Conservation (phyloP, 1,140 invertebrate genomes). For the Drosophila ananassae region DNA sequence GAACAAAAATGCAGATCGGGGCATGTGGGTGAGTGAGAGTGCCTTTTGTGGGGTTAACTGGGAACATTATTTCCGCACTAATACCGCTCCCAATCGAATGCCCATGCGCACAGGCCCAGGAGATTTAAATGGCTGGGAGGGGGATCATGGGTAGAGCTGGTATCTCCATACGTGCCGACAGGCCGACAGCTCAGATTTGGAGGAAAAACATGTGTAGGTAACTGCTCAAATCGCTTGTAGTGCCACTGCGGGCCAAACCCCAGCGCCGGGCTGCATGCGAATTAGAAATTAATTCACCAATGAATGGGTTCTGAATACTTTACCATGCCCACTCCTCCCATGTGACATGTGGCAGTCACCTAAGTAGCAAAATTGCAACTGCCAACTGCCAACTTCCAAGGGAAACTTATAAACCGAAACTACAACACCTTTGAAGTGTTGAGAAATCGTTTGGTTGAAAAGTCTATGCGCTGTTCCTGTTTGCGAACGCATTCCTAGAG, state of each 20-base stretch:
- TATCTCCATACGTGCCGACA: constrained; percentile 62
- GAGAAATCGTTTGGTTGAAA: constrained; percentile 13
- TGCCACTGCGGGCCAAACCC: constrained; percentile 31
- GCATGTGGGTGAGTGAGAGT: constrained; percentile 10
- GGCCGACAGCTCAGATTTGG: constrained; percentile 73
- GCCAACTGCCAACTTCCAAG: constrained; percentile 21
- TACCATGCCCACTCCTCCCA: background rate
- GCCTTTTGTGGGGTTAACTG: constrained; percentile 1
- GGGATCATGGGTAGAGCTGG: constrained; percentile 7
- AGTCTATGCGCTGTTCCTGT: background rate
- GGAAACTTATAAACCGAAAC: background rate
- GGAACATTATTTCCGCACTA: constrained; percentile 43
- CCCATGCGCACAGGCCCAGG: constrained; percentile 36
- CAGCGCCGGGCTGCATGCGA: constrained; percentile 72
- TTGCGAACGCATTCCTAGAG: constrained; percentile 34
- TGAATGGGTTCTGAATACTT: constrained; percentile 48
- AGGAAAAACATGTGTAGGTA: constrained; percentile 81
- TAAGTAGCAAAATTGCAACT: constrained; percentile 42
- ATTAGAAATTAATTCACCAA: constrained; percentile 81
- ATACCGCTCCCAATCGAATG: constrained; percentile 33
- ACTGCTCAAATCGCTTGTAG: constrained; percentile 72
- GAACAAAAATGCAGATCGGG: constrained; percentile 14
- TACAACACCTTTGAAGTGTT: constrained; percentile 5
- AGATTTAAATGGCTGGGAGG: background rate
- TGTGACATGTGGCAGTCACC: constrained; percentile 41